Evolutionary conservation across 2,113 vertebrate species (phyloP).

Genomic region (Chionis minor): DNA sequence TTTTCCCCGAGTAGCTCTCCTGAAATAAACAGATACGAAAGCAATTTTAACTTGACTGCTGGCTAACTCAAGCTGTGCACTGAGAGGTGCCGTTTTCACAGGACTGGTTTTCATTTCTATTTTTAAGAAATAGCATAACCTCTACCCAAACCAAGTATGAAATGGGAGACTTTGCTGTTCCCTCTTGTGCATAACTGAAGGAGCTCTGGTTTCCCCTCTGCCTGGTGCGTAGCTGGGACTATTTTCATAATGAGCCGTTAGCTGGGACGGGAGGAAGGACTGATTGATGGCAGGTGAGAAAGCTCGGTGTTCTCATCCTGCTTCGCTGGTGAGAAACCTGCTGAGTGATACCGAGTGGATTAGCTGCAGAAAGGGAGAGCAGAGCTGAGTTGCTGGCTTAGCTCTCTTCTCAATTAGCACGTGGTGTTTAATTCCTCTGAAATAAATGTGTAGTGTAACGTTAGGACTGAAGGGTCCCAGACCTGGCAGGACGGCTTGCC

Average conservation of each 20-base stretch:
- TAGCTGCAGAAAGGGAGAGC: background rate
- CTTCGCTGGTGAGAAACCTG: background rate
- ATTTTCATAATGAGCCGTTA: background rate
- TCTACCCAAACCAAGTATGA: background rate
- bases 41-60: fast-evolving
- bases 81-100: background rate
- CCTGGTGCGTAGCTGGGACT: fast-evolving
- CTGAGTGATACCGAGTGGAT: fast-evolving
- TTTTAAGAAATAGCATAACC: background rate
- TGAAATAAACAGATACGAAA: background rate
- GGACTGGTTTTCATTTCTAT: background rate
- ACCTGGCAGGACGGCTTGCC: fast-evolving
- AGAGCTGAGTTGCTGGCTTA: background rate
- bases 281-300: background rate
- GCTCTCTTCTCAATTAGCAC: background rate
- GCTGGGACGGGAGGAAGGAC: fast-evolving
- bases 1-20: background rate
- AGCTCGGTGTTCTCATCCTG: background rate
- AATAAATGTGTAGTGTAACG: fast-evolving
- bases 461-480: background rate
- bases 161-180: background rate
- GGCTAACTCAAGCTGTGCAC: background rate
- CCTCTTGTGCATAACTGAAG: background rate
- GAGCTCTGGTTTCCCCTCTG: background rate
- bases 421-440: background rate